phyloP scores from a whole-genome alignment of 2,888 invertebrate species.

The Melipona bicolor region DNA sequence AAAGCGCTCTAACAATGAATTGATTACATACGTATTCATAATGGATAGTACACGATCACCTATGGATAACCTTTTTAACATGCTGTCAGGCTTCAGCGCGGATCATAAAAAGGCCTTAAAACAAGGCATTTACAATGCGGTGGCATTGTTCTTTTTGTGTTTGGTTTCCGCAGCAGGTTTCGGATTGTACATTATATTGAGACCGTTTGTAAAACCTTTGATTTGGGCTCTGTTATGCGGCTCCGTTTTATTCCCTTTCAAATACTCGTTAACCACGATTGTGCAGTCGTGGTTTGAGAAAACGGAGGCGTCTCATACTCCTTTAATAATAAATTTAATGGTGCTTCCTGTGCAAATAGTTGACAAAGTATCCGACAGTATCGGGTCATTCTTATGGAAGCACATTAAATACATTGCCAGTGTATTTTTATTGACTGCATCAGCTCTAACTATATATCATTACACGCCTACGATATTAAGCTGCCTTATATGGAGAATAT shows the following conservation, averaged over 20 bases:
- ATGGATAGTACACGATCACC: constrained; percentile 86
- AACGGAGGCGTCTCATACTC: constrained; percentile 88
- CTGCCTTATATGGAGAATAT: constrained; percentile 86
- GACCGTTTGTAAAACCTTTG: constrained; percentile 96
- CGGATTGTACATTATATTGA: constrained; percentile 93
- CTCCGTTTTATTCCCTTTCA: constrained; percentile 98
- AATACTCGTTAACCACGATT: constrained; percentile 90
- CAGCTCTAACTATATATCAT: constrained; percentile 88
- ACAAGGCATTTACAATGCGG: constrained; percentile 95
- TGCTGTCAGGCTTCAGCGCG: constrained; percentile 89
- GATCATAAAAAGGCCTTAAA: constrained; percentile 95
- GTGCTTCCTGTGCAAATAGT: constrained; percentile 91
- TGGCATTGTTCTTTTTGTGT: constrained; percentile 91
- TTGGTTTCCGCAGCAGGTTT: constrained; percentile 89
- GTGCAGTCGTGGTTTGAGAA: constrained; percentile 92
- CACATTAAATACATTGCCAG: constrained; percentile 87
- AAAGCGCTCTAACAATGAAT: constrained; percentile 17
- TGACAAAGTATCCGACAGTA: constrained; percentile 90
- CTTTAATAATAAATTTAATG: constrained; percentile 87
- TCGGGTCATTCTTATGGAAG: constrained; percentile 89
- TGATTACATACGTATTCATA: constrained; percentile 44
- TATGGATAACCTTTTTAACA: constrained; percentile 89
- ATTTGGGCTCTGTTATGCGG: constrained; percentile 98
- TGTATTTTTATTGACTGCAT: constrained; percentile 83
- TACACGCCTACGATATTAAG: constrained; percentile 89